These are phyloP conservation scores for Chlorops oryzae DNA, from an alignment of 1,140 invertebrate species.

Conservation along the genomic window DNA sequence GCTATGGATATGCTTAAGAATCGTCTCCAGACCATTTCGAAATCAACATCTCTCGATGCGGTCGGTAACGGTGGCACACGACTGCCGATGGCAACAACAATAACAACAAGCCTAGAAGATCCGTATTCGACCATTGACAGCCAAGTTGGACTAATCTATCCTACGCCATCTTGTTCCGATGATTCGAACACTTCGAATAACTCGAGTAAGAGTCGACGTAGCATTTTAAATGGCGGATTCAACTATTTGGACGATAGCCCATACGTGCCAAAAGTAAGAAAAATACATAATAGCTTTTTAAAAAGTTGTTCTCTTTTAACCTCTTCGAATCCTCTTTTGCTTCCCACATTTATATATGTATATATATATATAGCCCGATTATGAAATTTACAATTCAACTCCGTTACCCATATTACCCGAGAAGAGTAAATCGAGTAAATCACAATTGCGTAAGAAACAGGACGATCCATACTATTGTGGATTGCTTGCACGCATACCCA, in stretches of 20 bases:
- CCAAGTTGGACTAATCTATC: conserved; percentile 43
- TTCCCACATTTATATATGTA: not conserved
- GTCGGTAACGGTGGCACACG: conserved; percentile 30
- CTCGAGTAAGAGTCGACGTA: conserved; percentile 36
- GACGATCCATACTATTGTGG: conserved; percentile 83
- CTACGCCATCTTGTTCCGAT: conserved; percentile 40
- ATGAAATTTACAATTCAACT: conserved; percentile 26
- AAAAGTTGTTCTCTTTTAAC: conserved; percentile 2
- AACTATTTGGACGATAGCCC: conserved; percentile 43
- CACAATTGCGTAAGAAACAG: conserved; percentile 47
- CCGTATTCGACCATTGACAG: conserved; percentile 45
- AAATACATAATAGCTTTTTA: conserved; percentile 4
- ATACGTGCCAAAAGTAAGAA: conserved; percentile 40
- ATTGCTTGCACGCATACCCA: conserved; percentile 70
- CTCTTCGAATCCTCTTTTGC: not conserved
- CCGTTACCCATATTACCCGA: conserved; percentile 28
- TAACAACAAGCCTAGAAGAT: conserved; percentile 39
- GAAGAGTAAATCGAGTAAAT: conserved; percentile 34
- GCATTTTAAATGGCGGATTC: conserved; percentile 36
- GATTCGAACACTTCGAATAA: conserved; percentile 31
- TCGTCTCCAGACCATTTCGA: conserved; percentile 62
- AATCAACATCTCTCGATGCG: conserved; percentile 29
- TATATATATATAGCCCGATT: conserved; percentile 32
- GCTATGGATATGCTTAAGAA: conserved; percentile 94
- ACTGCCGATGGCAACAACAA: conserved; percentile 21